These are phyloP conservation scores for Patiria miniata DNA, from an alignment of 35 echinoderm and acorn worm species.

Conservation along the genomic window DNA sequence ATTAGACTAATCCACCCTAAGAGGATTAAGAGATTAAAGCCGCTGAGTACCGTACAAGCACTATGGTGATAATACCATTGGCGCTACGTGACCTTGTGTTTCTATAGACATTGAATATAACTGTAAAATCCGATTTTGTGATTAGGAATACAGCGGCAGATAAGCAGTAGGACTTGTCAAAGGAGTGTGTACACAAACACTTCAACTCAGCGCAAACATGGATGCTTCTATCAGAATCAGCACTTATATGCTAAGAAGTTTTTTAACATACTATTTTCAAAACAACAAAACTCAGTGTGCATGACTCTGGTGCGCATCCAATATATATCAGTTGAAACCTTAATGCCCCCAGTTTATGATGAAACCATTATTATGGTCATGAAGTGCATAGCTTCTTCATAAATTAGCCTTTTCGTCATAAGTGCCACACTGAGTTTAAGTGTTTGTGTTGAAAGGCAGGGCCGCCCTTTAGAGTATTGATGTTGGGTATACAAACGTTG, in stretches of 20 bases:
- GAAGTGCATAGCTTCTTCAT: neutral
- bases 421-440: too few relatives aligned
- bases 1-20: neutral
- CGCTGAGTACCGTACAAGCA: neutral
- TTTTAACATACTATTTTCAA: too few relatives aligned
- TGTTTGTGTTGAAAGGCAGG: too few relatives aligned
- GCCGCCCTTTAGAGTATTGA: too few relatives aligned
- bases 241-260: too few relatives aligned
- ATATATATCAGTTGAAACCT: neutral
- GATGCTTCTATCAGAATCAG: neutral
- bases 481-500: too few relatives aligned
- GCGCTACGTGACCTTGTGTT: neutral
- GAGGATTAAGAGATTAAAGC: neutral
- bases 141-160: constrained; percentile 8
- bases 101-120: constrained; percentile 6
- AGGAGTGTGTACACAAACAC: constrained; percentile 11
- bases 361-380: neutral
- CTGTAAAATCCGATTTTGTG: neutral
- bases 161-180: neutral
- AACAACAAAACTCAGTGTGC: too few relatives aligned
- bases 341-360: neutral
- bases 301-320: too few relatives aligned
- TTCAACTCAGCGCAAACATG: neutral
- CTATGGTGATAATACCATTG: neutral
- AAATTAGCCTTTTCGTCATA: too few relatives aligned